Percentiles rank a stretch among this genome's conserved stretches.
phyloP scores from a whole-genome alignment of 2,888 invertebrate genomes.

The Achlya flavicornis region DNA sequence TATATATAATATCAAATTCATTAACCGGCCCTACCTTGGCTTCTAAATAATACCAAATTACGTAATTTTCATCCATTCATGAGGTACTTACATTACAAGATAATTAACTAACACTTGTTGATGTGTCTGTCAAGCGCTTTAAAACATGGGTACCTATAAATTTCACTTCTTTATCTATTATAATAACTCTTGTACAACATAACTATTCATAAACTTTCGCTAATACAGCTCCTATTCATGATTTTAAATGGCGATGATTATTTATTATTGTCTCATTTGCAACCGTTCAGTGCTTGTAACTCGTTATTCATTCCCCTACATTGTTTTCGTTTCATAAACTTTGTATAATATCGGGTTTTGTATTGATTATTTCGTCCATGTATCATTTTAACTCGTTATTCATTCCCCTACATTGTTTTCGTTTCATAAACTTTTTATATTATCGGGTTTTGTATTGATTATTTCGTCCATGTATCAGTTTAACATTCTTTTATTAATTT shows the following conservation, averaged over 20 bases:
- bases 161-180: constrained; percentile 5
- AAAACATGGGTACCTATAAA: constrained; percentile 6
- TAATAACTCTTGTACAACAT: constrained; percentile 15
- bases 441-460: not conserved
- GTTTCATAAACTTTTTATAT: not conserved
- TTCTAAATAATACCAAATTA: not conserved
- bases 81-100: not conserved
- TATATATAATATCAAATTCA: not conserved
- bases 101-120: constrained; percentile 1
- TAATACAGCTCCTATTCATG: constrained; percentile 26
- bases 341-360: not conserved
- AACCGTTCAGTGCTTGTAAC: constrained; percentile 7
- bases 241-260: constrained; percentile 25
- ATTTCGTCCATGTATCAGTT: not conserved
- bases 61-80: not conserved
- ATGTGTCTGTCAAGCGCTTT: constrained; percentile 8
- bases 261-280: constrained; percentile 16
- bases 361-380: not conserved
- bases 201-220: constrained; percentile 25
- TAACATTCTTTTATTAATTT: not conserved
- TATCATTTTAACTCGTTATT: not conserved
- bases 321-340: constrained; percentile 18
- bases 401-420: constrained; percentile 29
- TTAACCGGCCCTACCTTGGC: not conserved
- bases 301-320: constrained; percentile 27